Percentiles rank a stretch among this genome's conserved stretches.
phyloP scores from a whole-genome alignment of 1,140 invertebrate species.

The Ephestia elutella region DNA sequence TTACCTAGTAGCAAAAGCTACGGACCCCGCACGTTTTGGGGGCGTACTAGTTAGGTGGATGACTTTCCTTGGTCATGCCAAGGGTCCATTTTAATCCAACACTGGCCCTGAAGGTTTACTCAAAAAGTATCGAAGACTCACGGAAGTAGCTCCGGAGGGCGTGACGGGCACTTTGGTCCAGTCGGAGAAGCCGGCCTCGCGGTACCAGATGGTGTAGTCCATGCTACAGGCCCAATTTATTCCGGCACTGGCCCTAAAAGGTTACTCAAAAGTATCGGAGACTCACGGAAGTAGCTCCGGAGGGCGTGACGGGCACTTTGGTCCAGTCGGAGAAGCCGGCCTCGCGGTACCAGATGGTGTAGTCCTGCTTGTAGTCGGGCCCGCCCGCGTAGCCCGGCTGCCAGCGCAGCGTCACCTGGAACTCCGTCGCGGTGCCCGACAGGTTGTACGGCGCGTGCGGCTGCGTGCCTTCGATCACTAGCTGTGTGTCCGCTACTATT shows the following conservation, averaged over 20 bases:
- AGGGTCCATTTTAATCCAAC: too few relatives aligned
- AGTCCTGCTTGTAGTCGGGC: slow-evolving; percentile 94
- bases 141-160: slow-evolving; percentile 88
- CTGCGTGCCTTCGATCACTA: slow-evolving; percentile 96
- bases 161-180: slow-evolving; percentile 96
- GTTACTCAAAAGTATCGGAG: too few relatives aligned
- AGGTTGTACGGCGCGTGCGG: slow-evolving; percentile 97
- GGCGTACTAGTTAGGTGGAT: too few relatives aligned
- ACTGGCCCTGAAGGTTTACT: too few relatives aligned
- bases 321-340: slow-evolving; percentile 90
- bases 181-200: slow-evolving; percentile 86
- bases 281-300: slow-evolving; percentile 84
- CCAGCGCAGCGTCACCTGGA: slow-evolving; percentile 92
- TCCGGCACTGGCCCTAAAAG: too few relatives aligned
- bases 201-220: slow-evolving; percentile 94
- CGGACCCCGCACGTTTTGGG: too few relatives aligned
- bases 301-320: slow-evolving; percentile 93
- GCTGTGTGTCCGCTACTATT: slow-evolving; percentile 89
- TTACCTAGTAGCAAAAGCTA: too few relatives aligned
- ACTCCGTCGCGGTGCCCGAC: slow-evolving; percentile 88
- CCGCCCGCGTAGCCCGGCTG: slow-evolving; percentile 96
- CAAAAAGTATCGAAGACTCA: too few relatives aligned
- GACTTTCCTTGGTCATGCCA: too few relatives aligned
- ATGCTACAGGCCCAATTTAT: too few relatives aligned
- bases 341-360: slow-evolving; percentile 93